phyloP scores from a whole-genome alignment of 1,140 invertebrate species.

The Caerostris extrusa region DNA sequence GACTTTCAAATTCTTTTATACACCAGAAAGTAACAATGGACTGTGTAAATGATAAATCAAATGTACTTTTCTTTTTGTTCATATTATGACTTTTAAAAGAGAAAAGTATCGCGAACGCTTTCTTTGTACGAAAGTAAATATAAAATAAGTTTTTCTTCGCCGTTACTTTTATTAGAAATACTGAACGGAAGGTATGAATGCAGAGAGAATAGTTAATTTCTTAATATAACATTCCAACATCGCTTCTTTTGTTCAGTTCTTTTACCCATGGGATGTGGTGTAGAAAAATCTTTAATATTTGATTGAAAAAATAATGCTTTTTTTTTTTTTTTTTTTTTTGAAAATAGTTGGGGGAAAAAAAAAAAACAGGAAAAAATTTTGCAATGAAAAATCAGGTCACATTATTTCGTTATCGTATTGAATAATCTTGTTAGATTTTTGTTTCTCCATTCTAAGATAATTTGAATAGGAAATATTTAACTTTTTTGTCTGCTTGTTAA shows the following conservation, averaged over 20 bases:
- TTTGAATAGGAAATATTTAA: no score
- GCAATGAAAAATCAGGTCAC: no score
- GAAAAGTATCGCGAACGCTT: not conserved
- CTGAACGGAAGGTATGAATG: not conserved
- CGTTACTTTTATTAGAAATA: slow-evolving; percentile 5
- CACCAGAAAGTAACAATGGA: not conserved
- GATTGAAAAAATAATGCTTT: not conserved
- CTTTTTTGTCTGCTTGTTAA: no score
- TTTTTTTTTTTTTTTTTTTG: no score
- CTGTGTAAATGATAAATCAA: not conserved
- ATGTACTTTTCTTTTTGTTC: not conserved
- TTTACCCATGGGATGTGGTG: not conserved
- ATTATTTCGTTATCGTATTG: no score
- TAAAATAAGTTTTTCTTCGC: not conserved
- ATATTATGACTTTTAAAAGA: not conserved
- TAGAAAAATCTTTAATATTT: not conserved
- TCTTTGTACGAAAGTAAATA: not conserved
- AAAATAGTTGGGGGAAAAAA: no score
- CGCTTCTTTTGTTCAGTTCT: not conserved
- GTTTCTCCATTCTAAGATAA: no score
- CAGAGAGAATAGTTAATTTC: not conserved
- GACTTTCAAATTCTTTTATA: not conserved
- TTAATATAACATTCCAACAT: not conserved
- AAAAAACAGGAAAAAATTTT: no score
- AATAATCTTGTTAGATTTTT: no score